Base-by-base conservation (phyloP, 2,113 vertebrate genomes). In the Delphinapterus leucas region DNA sequence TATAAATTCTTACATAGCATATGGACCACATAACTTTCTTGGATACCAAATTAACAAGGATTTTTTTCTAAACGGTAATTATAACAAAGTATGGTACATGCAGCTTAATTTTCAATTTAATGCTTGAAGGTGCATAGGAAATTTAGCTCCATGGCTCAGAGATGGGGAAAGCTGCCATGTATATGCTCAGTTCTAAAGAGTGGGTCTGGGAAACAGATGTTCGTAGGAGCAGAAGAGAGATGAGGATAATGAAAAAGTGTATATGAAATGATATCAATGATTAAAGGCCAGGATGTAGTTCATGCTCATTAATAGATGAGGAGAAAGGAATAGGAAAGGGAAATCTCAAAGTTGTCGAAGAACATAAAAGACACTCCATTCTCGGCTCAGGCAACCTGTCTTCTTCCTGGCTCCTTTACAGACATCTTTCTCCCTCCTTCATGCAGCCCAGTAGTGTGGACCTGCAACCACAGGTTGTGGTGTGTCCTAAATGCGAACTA, bases 201-300 rank as follows among this genome's bases (percentile, higher is more conserved):
- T 9, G 33, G 84, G 93, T 98, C 98, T 98, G 98, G 94, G 73
- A 83, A 98, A 96, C 98, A 98, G 97, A 98, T 98, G 98, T 98
- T 97, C 21, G 3, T 41, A 91, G 80, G 60, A 79, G 95, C 96
- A 85, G 70, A 96, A 70, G 73, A 96, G 79, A 79, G 94, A 95
- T 61, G 97, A 97, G 96, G 90, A 96, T 95, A 97, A 97, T 90
- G 80, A 95, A 96, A 98, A 97, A 93, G 97, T 97, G 71, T 97
- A 88, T 98, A 93, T 94, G 96, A 97, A 98, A 98, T 97, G 97
- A 97, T 98, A 98, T 95, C 96, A 73, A 97, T 98, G 98, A 98
- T 98, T 97, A 98, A 98, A 98, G 97, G 91, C 97, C 97, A 97
- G 96, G 97, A 97, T 98, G 98, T 98, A 96, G 96, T 97, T 96